Evolutionary conservation across 1,140 invertebrate species (phyloP).

Genomic region (Euura lappo): DNA sequence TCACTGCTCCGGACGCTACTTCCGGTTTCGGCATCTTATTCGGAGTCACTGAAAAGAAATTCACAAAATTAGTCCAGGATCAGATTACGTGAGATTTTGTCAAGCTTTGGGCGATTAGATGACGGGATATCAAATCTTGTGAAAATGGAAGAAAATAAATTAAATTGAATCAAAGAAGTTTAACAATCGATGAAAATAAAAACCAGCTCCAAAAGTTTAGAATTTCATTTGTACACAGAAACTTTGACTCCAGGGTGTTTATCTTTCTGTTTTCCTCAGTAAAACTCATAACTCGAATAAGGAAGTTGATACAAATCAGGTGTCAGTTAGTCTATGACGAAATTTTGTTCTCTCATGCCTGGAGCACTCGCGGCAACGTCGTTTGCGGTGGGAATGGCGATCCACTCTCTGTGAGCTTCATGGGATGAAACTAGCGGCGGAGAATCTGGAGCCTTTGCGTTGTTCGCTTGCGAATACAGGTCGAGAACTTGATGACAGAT

Average conservation of each 20-base stretch:
- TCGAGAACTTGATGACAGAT: conserved; percentile 97
- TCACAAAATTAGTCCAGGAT: background rate
- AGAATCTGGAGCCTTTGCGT: conserved; percentile 65
- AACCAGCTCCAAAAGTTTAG: too few species aligned
- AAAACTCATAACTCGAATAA: too few species aligned
- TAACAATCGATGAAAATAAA: too few species aligned
- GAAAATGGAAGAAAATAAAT: too few species aligned
- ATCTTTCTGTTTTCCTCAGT: too few species aligned
- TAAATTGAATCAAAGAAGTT: too few species aligned
- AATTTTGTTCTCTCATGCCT: conserved; percentile 34
- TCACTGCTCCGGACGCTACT: conserved; percentile 35
- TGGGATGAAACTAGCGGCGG: conserved; percentile 63
- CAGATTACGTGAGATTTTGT: too few species aligned
- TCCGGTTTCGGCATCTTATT: conserved; percentile 47
- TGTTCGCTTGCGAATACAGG: conserved; percentile 76
- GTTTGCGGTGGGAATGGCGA: conserved; percentile 36
- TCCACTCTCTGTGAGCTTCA: conserved; percentile 45
- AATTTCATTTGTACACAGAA: too few species aligned
- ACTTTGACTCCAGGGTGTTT: too few species aligned
- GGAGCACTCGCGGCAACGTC: conserved; percentile 49
- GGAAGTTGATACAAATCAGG: too few species aligned
- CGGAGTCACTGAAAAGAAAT: conserved; percentile 38
- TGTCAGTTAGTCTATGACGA: background rate
- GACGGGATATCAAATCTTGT: too few species aligned
- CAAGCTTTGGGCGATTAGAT: too few species aligned